Percentiles rank a stretch among this genome's conserved stretches.
Evolutionary conservation across 2,888 invertebrate genomes (phyloP).

Genomic region (Polyommatus iphigenia): DNA sequence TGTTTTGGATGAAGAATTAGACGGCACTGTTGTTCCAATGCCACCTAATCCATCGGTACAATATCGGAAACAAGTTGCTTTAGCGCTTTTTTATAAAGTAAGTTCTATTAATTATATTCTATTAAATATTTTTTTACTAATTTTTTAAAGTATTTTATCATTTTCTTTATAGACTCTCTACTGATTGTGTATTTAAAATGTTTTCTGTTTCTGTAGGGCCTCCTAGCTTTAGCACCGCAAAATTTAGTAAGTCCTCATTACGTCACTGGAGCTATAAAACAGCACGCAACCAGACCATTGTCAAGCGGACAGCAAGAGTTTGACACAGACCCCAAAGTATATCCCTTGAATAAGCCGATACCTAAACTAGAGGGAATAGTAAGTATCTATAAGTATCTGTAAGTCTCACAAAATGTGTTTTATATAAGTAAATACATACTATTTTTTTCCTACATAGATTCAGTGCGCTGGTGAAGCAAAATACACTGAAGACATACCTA

Average conservation of each 20-base stretch:
- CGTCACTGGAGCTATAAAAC: constrained; percentile 51
- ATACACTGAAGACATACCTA: constrained; percentile 79
- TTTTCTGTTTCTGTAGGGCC: constrained; percentile 21
- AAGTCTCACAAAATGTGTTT: no score
- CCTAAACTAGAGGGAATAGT: constrained; percentile 79
- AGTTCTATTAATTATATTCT: neutral
- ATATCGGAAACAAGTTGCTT: constrained; percentile 60
- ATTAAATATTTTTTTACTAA: no score
- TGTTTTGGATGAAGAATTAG: constrained; percentile 51
- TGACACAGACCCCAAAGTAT: constrained; percentile 78
- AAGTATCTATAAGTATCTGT: no score
- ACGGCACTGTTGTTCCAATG: constrained; percentile 50
- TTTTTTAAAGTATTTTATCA: neutral
- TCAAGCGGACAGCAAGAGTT: constrained; percentile 81
- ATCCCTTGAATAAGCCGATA: constrained; percentile 83
- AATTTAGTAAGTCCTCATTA: neutral
- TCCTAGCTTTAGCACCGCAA: constrained; percentile 24
- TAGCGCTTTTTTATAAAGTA: constrained; percentile 44
- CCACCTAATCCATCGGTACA: constrained; percentile 80
- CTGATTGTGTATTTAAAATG: no score
- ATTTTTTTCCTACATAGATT: constrained; percentile 48
- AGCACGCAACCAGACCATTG: constrained; percentile 69
- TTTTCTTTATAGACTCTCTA: neutral
- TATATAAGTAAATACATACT: no score
- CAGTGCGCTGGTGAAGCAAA: constrained; percentile 85